Percentiles rank a stretch among this genome's conserved stretches.
These are phyloP conservation scores for Nemoura dubitans DNA, from an alignment of 2,888 invertebrate genomes.

Conservation along the genomic window DNA sequence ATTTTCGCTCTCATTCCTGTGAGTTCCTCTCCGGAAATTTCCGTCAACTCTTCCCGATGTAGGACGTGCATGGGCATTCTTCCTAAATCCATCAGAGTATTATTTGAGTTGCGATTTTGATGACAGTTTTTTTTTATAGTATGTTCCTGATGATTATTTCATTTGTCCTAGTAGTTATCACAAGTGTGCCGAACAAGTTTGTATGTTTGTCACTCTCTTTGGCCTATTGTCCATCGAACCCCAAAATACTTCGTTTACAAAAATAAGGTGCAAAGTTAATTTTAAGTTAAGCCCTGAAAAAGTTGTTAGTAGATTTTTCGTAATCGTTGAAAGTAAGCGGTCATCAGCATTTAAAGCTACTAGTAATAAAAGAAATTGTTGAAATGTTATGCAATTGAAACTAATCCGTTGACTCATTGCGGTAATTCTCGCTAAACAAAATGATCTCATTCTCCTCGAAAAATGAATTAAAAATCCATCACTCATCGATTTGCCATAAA, in stretches of 20 bases:
- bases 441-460: neutral
- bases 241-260: neutral
- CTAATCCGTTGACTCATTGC: neutral
- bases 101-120: neutral
- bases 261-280: neutral
- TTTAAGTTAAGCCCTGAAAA: neutral
- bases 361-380: slow-evolving; percentile 7
- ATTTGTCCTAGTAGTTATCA: neutral
- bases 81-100: neutral
- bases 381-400: neutral
- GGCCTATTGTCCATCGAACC: neutral
- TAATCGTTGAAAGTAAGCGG: neutral
- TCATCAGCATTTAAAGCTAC: neutral
- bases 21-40: neutral
- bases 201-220: neutral
- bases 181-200: neutral
- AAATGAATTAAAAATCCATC: neutral
- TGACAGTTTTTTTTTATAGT: neutral
- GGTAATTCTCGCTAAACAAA: neutral
- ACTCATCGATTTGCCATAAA: neutral
- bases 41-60: neutral
- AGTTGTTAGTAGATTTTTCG: neutral
- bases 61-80: neutral
- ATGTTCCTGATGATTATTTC: neutral
- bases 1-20: neutral